phyloP scores from a whole-genome alignment of 2,888 invertebrate species.

The Ecliptopera silaceata region DNA sequence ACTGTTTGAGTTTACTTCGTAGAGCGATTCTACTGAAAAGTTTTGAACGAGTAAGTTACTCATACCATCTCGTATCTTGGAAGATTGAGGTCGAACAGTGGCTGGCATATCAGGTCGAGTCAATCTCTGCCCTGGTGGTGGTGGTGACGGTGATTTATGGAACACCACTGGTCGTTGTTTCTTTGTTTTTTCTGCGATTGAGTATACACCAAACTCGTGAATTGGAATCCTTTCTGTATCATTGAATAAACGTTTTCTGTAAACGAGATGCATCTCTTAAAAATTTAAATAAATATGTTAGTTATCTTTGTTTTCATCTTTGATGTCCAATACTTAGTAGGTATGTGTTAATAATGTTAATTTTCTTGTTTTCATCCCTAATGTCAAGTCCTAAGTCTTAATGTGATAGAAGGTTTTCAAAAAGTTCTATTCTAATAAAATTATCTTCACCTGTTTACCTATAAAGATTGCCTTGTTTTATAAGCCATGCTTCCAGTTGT shows the following conservation, averaged over 20 bases:
- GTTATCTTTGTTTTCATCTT: no score
- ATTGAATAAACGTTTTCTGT: conserved; percentile 64
- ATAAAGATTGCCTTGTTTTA: conserved; percentile 81
- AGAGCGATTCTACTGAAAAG: neutral
- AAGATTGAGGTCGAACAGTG: conserved; percentile 53
- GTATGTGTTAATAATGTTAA: no score
- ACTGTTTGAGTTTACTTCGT: conserved; percentile 51
- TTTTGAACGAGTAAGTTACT: neutral
- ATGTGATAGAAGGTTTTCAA: neutral
- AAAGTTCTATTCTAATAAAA: conserved; percentile 16
- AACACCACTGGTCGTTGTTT: conserved; percentile 52
- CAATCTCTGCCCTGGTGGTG: conserved; percentile 53
- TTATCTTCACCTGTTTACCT: conserved; percentile 71
- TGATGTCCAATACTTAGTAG: no score
- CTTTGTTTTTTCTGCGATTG: conserved; percentile 57
- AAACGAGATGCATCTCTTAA: conserved; percentile 3
- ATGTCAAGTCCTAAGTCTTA: no score
- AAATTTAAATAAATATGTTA: neutral
- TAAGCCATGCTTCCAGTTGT: conserved; percentile 71
- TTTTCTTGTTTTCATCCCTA: no score
- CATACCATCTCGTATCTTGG: conserved; percentile 62
- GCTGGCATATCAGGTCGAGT: conserved; percentile 44
- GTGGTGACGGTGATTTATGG: conserved; percentile 56
- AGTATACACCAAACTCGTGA: conserved; percentile 71
- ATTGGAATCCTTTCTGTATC: conserved; percentile 62